phyloP scores from a whole-genome alignment of 2,113 vertebrate genomes.

The Neodontobutis hainanensis region DNA sequence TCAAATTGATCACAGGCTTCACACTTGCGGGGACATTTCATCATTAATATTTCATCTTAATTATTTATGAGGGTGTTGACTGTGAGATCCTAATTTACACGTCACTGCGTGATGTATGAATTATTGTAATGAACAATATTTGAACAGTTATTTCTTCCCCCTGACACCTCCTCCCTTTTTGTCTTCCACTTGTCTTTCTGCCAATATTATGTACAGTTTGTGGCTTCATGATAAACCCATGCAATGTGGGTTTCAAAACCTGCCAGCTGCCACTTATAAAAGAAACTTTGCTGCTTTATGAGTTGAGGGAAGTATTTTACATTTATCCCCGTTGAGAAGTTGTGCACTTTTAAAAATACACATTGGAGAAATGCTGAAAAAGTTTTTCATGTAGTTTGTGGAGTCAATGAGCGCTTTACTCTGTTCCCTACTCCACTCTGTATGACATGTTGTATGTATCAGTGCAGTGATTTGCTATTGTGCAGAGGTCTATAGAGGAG shows the following conservation, averaged over 20 bases:
- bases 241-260: conserved; percentile 24
- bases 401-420: conserved; percentile 42
- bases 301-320: conserved; percentile 30
- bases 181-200: conserved; percentile 27
- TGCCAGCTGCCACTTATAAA: conserved; percentile 39
- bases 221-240: conserved; percentile 35
- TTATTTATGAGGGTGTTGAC: conserved; percentile 77
- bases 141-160: conserved; percentile 58
- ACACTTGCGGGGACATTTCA: conserved; percentile 68
- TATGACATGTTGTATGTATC: conserved; percentile 55
- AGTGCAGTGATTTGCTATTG: conserved; percentile 52
- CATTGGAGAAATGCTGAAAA: conserved; percentile 32
- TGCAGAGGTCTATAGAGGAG: conserved; percentile 35
- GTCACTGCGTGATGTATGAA: conserved; percentile 74
- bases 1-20: conserved; percentile 76
- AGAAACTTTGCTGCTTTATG: conserved; percentile 21
- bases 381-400: conserved; percentile 43
- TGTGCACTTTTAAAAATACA: conserved; percentile 2
- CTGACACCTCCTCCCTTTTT: conserved; percentile 24
- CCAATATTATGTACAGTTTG: conserved; percentile 39
- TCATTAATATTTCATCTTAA: conserved; percentile 80
- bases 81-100: conserved; percentile 70
- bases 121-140: conserved; percentile 75
- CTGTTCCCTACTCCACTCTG: conserved; percentile 47
- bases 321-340: neutral